Base-by-base conservation (phyloP, 64 coral and sea anemone genomes). In the Catalaphyllia jardinei region DNA sequence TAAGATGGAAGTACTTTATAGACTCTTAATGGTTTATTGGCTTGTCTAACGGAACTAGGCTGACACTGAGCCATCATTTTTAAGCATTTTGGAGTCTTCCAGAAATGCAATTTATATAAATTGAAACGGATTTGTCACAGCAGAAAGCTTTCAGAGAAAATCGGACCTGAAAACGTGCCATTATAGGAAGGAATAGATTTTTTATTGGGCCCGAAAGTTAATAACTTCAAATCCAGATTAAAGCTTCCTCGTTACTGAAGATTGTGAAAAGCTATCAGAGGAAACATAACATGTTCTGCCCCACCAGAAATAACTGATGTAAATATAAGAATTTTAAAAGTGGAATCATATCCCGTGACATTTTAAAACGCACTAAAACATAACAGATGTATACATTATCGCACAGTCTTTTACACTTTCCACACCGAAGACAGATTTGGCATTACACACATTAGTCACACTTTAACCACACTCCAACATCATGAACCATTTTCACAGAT, bases 61-160 rank as follows among this genome's bases (percentile, higher is more conserved):
- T 51, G 49, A 51, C 16, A 83, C 57, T 59, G 62, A 59, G 12
- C 5, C 55, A 63, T n/a, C 65, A 69, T 6, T 35, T 35, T 35
- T 25, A 69, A 69, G 9, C 22, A 69, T 10, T 25, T 30, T 80
- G 20, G 16, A 64, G 33, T 30, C 29, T 64, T 22, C 25, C 4
- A 35, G 14, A n/a, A 51, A 50, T 64, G 33, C 29, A 24, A 65
- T 65, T 65, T n/a, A 83, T 27, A 69, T 69, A 69, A n/a, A 24
- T 67, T 65, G 29, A 38, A 83, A 67, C 8, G 31, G 60, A 83
- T 42, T 65, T 67, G 22, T 6, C 59, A 10, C 31, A 83, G 39
- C 79, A 62, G 67, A 83, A 65, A 65, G 60, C 79, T 83, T 65
- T 83, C 7, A 65, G 10, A 17, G 30, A 60, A 39, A 33, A 38